Base-by-base conservation (phyloP, 2,888 invertebrate genomes). In the Sarcophaga caerulescens region DNA sequence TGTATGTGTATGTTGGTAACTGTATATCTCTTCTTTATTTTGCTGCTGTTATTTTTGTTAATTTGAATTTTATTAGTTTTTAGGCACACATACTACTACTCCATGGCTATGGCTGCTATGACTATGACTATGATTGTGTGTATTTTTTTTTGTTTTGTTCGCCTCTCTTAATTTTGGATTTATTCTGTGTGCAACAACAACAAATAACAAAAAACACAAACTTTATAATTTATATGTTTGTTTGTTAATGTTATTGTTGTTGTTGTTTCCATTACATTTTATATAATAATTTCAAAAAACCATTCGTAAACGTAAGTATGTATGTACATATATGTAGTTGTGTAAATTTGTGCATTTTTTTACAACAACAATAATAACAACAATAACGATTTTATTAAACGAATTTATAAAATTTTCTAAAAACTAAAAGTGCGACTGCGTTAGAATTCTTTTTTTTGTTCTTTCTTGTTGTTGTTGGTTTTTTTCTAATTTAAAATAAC, bases 31-130 rank as follows among this genome's bases (percentile, higher is more conserved):
- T 71, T 45, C 52, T 52, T 52, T 52, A 52, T 63, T 35, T 63
- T 70, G 60, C 17, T 83, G 81, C 82, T 79, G 73, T 79, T 81
- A 79, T 80, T 70, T 83, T 75, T 87, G 90, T 91, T 92, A 91
- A 91, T 91, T 91, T 91, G 91, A 90, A 92, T 92, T 92, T 91
- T 91, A 92, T 91, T 92, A 91, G 91, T 89, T 91, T 91, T 91
- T 92, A 91, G 91, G 90, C 90, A 87, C 88, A 89, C 35, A 35
- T 35, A 44, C 19, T 68, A 66, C 68, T 57, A 62, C 14, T 47
- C 89, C 89, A 6, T 35, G 47, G 8, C 47, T 14, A 14, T 81
- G 63, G 21, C 63, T 81, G 21, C 63, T 81, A 66, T 70, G 52
- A 52, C 14, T 14, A 17, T 81, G 59, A 19, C 63, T 81, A 66